Evolutionary conservation across 2,113 vertebrate genomes (phyloP).

Genomic region (Engystomops pustulosus): DNA sequence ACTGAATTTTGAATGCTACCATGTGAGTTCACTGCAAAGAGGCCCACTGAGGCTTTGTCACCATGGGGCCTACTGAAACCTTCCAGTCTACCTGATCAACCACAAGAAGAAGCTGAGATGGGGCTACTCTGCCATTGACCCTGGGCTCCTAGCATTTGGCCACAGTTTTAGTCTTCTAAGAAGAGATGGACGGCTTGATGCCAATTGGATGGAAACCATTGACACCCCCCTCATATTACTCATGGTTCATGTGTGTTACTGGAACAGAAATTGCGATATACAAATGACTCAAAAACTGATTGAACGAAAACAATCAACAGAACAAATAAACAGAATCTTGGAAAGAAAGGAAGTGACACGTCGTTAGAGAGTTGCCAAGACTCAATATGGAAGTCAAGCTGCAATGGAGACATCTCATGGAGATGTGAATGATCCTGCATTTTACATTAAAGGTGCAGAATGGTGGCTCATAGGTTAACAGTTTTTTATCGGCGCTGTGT

Average conservation of each 20-base stretch:
- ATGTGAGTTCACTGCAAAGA: too few relatives aligned
- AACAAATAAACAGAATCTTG: slow-evolving; percentile 27
- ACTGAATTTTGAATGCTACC: too few relatives aligned
- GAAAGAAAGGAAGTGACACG: not conserved
- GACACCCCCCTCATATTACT: not conserved
- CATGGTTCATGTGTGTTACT: not conserved
- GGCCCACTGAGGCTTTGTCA: too few relatives aligned
- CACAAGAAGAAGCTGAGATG: too few relatives aligned
- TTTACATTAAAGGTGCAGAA: not conserved
- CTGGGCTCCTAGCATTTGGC: too few relatives aligned
- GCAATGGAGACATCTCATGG: not conserved
- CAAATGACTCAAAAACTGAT: slow-evolving; percentile 5
- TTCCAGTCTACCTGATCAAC: too few relatives aligned
- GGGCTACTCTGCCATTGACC: too few relatives aligned
- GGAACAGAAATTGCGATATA: not conserved
- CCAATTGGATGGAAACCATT: slow-evolving; percentile 55
- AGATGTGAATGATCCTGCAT: not conserved
- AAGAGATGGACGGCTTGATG: too few relatives aligned
- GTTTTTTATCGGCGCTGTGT: too few relatives aligned
- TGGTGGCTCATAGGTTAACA: too few relatives aligned
- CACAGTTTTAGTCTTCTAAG: too few relatives aligned
- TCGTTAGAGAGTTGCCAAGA: slow-evolving; percentile 42
- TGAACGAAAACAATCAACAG: slow-evolving; percentile 12
- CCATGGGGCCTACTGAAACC: too few relatives aligned
- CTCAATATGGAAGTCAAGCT: not conserved